Evolutionary conservation across 2,888 invertebrate genomes (phyloP), one percentile per base, ranked within the genome.

Genomic region (Lasioglossum pauxillum): DNA sequence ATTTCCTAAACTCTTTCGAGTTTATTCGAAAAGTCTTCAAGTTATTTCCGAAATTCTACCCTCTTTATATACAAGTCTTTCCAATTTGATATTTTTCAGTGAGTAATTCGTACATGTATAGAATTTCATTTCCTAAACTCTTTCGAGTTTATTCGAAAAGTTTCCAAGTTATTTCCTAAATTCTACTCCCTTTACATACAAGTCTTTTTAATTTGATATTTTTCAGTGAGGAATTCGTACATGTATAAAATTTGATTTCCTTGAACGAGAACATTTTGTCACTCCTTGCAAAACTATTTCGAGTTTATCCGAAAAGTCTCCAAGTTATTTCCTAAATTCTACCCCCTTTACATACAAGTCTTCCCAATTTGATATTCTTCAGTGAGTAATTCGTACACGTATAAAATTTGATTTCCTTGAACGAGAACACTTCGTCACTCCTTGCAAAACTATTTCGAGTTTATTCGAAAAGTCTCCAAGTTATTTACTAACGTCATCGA

Each of bases 51-150:
- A 31, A 97, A 97, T 95, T 98, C 98, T 31, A 98, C 96, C 53
- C 98, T n/a, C 98, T 91, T 96, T 96, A n/a, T 80, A 98, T 96
- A 91, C 96, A 98, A 92, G 97, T 97, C 95, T 97, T n/a, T 72
- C 98, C 97, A 78, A 98, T 96, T 84, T 97, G 97, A 94, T 98
- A 98, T 93, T 97, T 97, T 91, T 97, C 96, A 84, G 95, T 94
- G 19, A 97, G 94, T 76, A 97, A 93, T 91, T 96, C 96, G 78
- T 95, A 95, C 8, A 97, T 95, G 92, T 96, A 96, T 83, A 95
- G 93, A 83, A 98, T 97, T 96, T 99, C 99, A 95, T 99, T 98
- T 14, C 99, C 99, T 97, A 95, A 99, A 97, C 92, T 97, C 97
- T 44, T 96, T 95, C 84, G 98, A 96, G 91, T 97, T 97, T 91